These are phyloP conservation scores for Enteromius treurensis DNA, from an alignment of 2,797 vertebrate species.

Conservation along the genomic window DNA sequence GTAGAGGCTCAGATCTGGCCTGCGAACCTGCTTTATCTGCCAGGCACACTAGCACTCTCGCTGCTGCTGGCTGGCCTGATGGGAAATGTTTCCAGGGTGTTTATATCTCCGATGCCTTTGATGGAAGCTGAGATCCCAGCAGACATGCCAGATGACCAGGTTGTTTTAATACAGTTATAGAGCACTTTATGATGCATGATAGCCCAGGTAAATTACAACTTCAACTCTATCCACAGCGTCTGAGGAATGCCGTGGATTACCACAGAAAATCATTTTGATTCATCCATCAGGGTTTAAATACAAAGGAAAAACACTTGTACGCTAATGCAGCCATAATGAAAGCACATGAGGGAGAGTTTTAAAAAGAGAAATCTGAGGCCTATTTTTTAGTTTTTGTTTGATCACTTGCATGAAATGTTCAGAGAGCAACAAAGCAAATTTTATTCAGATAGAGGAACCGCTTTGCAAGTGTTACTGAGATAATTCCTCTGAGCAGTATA, in stretches of 20 bases:
- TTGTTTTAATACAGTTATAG: not conserved
- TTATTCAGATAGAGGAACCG: not conserved
- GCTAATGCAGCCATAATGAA: not conserved
- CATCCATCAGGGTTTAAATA: not conserved
- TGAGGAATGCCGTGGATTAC: not conserved
- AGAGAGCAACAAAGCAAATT: not conserved
- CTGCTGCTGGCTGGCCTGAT: conserved; percentile 28
- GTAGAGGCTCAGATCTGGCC: conserved; percentile 14
- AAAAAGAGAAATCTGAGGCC: not conserved
- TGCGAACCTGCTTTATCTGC: conserved; percentile 26
- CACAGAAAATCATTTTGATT: not conserved
- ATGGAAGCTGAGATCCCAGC: conserved; percentile 25
- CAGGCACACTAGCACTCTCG: not conserved
- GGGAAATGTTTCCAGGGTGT: not conserved
- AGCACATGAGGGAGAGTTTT: not conserved
- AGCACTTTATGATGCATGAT: not conserved
- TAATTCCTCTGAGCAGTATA: not conserved
- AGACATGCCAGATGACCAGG: not conserved
- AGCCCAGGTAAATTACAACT: not conserved
- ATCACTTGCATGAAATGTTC: not conserved
- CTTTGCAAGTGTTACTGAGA: not conserved
- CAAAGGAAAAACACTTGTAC: not conserved
- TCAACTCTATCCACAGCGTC: not conserved
- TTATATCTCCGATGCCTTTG: conserved; percentile 16
- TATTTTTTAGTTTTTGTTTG: not conserved